A percentile compares a stretch with the other conserved stretches of the same genome.
Conservation (phyloP, 2,888 invertebrate genomes). For the Thyatira batis region DNA sequence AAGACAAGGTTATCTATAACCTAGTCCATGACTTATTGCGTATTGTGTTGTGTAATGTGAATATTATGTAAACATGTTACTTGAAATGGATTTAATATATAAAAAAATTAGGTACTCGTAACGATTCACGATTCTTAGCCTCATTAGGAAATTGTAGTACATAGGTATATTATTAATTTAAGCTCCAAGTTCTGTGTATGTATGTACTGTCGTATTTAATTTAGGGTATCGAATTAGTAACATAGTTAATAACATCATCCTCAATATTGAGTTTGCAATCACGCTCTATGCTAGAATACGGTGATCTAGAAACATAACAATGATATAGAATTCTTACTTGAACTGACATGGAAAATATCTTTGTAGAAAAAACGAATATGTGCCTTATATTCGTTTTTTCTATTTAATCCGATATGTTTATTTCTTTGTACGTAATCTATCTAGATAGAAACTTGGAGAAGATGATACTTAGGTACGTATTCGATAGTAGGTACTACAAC, state of each 20-base stretch:
- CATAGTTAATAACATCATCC: slow-evolving; percentile 33
- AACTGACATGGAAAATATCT: slow-evolving; percentile 32
- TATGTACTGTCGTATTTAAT: too few relatives aligned
- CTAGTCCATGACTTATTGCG: slow-evolving; percentile 15
- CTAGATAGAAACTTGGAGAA: too few relatives aligned
- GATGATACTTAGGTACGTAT: too few relatives aligned
- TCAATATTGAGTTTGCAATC: slow-evolving; percentile 36
- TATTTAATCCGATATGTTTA: too few relatives aligned
- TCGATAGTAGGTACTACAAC: too few relatives aligned
- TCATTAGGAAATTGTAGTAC: too few relatives aligned
- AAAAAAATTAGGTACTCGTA: too few relatives aligned
- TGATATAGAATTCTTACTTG: slow-evolving; percentile 31
- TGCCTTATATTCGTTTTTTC: too few relatives aligned
- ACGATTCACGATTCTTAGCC: too few relatives aligned
- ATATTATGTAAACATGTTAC: background rate
- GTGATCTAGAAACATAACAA: slow-evolving; percentile 33
- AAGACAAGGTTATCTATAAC: slow-evolving; percentile 22
- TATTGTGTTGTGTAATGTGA: background rate
- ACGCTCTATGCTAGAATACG: slow-evolving; percentile 32
- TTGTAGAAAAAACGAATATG: background rate
- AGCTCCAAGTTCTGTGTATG: too few relatives aligned
- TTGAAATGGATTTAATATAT: slow-evolving; percentile 7
- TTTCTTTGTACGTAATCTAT: too few relatives aligned
- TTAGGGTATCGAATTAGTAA: slow-evolving; percentile 17
- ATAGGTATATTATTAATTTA: too few relatives aligned